phyloP scores from a whole-genome alignment of 2,888 invertebrate genomes.

The Dolomedes plantarius region DNA sequence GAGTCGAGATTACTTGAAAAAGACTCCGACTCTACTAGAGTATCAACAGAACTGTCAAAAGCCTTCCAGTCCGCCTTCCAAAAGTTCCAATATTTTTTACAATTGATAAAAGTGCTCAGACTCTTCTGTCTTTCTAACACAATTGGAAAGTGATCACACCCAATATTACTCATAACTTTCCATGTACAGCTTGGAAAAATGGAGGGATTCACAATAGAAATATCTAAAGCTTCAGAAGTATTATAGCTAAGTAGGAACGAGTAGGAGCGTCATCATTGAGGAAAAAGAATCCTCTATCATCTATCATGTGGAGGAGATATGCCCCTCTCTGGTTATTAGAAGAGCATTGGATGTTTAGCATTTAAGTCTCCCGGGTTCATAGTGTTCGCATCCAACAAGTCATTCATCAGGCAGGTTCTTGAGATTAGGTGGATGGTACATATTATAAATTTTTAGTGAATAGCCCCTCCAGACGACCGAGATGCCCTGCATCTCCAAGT shows the following conservation, averaged over 20 bases:
- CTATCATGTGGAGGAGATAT: not conserved
- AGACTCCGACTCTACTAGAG: no score
- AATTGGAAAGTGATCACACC: not conserved
- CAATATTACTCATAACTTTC: not conserved
- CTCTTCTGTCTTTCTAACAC: not conserved
- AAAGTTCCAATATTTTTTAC: slow-evolving; percentile 10
- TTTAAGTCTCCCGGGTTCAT: not conserved
- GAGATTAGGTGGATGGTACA: no score
- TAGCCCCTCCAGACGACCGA: no score
- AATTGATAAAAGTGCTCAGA: not conserved
- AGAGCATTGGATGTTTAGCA: not conserved
- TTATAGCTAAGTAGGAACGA: not conserved
- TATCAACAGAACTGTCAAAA: not conserved
- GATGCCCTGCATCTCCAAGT: no score
- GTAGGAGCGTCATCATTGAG: not conserved
- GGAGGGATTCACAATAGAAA: not conserved
- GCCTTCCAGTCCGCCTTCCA: not conserved
- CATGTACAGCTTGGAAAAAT: not conserved
- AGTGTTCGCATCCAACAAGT: no score
- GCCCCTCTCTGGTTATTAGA: not conserved
- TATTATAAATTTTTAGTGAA: no score
- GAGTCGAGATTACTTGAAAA: not conserved
- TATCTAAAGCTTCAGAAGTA: not conserved
- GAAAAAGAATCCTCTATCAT: not conserved
- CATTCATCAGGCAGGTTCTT: no score